These are phyloP conservation scores for Apogon talboti DNA, from an alignment of 2,797 vertebrate species.

Conservation along the genomic window DNA sequence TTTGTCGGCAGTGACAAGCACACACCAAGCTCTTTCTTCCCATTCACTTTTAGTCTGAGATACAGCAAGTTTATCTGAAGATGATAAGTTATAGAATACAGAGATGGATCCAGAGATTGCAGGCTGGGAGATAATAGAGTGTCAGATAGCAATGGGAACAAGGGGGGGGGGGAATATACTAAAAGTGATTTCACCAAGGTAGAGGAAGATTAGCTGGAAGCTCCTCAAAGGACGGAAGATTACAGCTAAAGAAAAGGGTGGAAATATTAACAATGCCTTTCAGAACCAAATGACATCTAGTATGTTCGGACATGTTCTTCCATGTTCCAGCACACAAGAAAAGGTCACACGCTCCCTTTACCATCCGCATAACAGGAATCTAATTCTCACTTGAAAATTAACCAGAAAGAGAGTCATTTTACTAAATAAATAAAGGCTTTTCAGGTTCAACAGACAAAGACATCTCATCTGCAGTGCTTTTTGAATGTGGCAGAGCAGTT, in stretches of 20 bases:
- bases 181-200: no score
- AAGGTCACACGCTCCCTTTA: constrained; percentile 20
- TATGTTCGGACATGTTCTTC: constrained; percentile 2
- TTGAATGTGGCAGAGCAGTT: constrained; percentile 9
- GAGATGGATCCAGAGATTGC: background rate
- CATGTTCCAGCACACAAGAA: constrained; percentile 26
- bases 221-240: no score
- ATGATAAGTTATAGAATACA: background rate
- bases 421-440: constrained; percentile 1
- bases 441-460: background rate
- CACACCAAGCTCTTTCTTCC: background rate
- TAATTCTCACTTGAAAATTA: constrained; percentile 15
- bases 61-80: background rate
- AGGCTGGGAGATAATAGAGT: background rate
- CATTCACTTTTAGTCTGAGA: background rate
- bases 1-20: background rate
- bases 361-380: background rate
- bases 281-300: no score
- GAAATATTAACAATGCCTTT: no score
- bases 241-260: background rate
- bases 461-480: constrained; percentile 13
- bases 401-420: background rate
- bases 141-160: background rate
- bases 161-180: background rate
- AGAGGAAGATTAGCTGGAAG: no score